Conservation (phyloP, 2,113 vertebrate genomes). For the Nerophis ophidion region DNA sequence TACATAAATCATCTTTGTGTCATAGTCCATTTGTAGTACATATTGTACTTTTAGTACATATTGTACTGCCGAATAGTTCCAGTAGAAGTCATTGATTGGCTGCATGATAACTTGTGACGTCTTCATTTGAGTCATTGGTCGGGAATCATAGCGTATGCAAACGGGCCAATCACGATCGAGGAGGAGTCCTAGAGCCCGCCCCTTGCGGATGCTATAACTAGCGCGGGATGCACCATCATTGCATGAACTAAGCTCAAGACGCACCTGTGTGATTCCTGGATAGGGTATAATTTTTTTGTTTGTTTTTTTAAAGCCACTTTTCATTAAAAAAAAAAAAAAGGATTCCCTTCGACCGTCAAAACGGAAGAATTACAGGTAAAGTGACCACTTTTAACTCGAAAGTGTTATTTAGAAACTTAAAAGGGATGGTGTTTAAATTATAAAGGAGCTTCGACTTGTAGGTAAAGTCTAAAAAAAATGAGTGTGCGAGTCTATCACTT, state of each 20-base stretch:
- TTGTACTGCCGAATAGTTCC: background rate
- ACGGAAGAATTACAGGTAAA: background rate
- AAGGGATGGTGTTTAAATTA: background rate
- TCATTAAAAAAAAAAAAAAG: background rate
- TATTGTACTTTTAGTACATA: background rate
- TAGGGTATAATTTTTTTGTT: slow-evolving; percentile 5
- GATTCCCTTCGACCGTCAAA: background rate
- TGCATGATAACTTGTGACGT: background rate
- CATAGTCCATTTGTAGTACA: too few relatives aligned
- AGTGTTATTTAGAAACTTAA: background rate
- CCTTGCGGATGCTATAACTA: background rate
- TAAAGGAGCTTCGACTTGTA: too few relatives aligned
- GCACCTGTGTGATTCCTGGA: slow-evolving; percentile 15
- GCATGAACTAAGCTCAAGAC: accelerated
- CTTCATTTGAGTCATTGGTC: slow-evolving; percentile 4
- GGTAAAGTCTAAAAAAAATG: too few relatives aligned
- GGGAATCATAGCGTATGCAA: slow-evolving; percentile 4
- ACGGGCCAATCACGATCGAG: slow-evolving; percentile 27
- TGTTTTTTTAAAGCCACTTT: background rate
- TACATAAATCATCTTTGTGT: too few relatives aligned
- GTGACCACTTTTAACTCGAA: background rate
- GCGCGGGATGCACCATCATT: accelerated
- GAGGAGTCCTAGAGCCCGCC: slow-evolving; percentile 5
- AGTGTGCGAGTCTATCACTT: too few relatives aligned
- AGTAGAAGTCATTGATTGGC: background rate